Conservation (phyloP, 2,797 vertebrate species). For the Labeo calbasu region DNA sequence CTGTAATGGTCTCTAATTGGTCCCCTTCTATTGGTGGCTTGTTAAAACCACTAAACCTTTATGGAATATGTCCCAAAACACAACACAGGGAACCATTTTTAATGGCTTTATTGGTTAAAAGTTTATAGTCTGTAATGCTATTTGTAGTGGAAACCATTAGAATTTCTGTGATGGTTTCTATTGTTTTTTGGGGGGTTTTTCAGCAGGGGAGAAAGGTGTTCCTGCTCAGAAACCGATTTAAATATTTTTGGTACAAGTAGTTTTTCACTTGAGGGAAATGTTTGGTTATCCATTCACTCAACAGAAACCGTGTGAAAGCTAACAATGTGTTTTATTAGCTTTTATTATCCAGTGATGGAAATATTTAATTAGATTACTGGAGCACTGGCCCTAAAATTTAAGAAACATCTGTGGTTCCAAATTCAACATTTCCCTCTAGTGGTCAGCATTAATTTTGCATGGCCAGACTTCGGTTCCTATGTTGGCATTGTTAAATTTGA, state of each 20-base stretch:
- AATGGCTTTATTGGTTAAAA: no score
- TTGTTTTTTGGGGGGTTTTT: no score
- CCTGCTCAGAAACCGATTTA: not conserved
- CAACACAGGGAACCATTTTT: no score
- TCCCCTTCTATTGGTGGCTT: no score
- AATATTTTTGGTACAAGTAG: not conserved
- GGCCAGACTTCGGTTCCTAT: not conserved
- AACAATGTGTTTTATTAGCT: not conserved
- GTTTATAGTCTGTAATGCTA: no score
- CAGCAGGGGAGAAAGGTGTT: not conserved
- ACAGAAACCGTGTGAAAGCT: not conserved
- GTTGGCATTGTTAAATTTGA: not conserved
- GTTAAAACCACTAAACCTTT: no score
- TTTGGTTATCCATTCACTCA: not conserved
- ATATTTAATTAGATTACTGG: not conserved
- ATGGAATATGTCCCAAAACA: no score
- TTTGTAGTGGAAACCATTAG: no score
- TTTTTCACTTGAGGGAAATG: not conserved
- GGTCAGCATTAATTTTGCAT: not conserved
- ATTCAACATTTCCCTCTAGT: conserved; percentile 14
- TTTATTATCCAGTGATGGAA: not conserved
- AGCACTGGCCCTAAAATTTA: not conserved
- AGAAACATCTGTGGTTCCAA: not conserved
- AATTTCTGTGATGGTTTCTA: no score
- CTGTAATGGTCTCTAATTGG: no score